phyloP scores from a whole-genome alignment of 2,797 vertebrate genomes.

The Geotrypetes seraphini region DNA sequence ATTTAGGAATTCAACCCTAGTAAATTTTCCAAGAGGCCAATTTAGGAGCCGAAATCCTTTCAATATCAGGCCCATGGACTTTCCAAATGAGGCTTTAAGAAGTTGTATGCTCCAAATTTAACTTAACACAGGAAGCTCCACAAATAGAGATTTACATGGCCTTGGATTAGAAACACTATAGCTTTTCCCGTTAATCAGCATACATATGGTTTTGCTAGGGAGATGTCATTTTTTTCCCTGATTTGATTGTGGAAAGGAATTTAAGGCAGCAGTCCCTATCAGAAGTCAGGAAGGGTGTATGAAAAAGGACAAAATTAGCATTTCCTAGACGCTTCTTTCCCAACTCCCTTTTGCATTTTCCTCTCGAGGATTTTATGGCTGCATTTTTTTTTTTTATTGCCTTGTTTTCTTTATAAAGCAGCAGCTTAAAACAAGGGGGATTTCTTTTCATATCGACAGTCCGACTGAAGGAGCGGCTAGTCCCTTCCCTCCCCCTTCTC shows the following conservation, averaged over 20 bases:
- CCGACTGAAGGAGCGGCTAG: slow-evolving; percentile 3
- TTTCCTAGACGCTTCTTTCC: slow-evolving; percentile 7
- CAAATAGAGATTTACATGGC: neutral
- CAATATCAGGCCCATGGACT: too few species aligned
- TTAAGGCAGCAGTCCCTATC: neutral
- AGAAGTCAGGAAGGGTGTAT: slow-evolving; percentile 17
- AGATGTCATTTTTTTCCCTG: slow-evolving; percentile 7
- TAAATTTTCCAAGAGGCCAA: too few species aligned
- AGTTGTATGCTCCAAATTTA: neutral
- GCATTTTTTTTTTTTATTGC: slow-evolving; percentile 28
- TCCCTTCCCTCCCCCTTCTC: neutral
- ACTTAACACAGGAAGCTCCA: neutral
- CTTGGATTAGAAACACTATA: slow-evolving; percentile 7
- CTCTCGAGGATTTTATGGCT: slow-evolving; percentile 12
- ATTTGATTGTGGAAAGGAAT: slow-evolving; percentile 16
- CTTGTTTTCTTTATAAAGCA: slow-evolving; percentile 32
- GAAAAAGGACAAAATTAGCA: slow-evolving; percentile 9
- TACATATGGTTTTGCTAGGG: neutral
- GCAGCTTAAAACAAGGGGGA: slow-evolving; percentile 37
- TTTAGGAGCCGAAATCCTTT: too few species aligned
- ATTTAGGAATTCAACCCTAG: too few species aligned
- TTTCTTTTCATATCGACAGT: slow-evolving; percentile 23
- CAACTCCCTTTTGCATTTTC: slow-evolving; percentile 1
- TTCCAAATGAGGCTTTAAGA: neutral
- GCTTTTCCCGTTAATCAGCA: slow-evolving; percentile 14